A percentile compares a stretch with the other conserved stretches of the same genome.
Evolutionary conservation across 2,113 vertebrate species (phyloP).

Genomic region (Pipra filicauda): DNA sequence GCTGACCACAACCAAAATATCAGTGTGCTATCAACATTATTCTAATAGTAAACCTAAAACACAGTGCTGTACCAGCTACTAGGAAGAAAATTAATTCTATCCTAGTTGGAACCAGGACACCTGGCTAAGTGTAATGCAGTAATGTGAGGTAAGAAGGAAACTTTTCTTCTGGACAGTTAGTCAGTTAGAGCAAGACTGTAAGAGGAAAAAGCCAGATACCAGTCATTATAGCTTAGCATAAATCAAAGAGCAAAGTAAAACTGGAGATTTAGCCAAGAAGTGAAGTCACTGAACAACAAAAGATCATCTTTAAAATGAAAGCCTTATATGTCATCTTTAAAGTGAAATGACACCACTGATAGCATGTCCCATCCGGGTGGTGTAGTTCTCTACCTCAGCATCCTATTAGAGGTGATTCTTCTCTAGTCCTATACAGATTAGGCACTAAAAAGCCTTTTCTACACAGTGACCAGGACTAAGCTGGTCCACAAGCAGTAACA

Average conservation of each 20-base stretch:
- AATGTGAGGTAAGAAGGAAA: not conserved
- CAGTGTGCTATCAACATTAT: too few relatives aligned
- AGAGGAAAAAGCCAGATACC: not conserved
- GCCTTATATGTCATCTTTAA: not conserved
- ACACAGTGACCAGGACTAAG: not conserved
- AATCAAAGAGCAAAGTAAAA: not conserved
- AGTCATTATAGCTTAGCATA: not conserved
- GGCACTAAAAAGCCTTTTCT: not conserved
- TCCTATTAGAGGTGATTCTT: not conserved
- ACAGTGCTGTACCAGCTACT: not conserved
- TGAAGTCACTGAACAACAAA: not conserved
- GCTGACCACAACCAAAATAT: not conserved
- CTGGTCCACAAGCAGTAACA: not conserved
- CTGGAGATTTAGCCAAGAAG: constrained; percentile 4
- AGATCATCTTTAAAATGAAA: not conserved
- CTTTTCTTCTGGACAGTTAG: not conserved
- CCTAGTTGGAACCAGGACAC: not conserved
- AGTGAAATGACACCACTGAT: not conserved
- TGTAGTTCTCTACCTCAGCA: not conserved
- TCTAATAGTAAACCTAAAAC: not conserved
- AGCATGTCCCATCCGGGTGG: too few relatives aligned
- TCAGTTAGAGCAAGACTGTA: not conserved
- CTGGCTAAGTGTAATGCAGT: not conserved
- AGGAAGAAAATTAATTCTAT: not conserved
- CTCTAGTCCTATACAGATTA: not conserved